Percentiles rank a stretch among this genome's conserved stretches.
These are phyloP conservation scores for Phengaris alcon DNA, from an alignment of 2,888 invertebrate genomes.

Conservation along the genomic window DNA sequence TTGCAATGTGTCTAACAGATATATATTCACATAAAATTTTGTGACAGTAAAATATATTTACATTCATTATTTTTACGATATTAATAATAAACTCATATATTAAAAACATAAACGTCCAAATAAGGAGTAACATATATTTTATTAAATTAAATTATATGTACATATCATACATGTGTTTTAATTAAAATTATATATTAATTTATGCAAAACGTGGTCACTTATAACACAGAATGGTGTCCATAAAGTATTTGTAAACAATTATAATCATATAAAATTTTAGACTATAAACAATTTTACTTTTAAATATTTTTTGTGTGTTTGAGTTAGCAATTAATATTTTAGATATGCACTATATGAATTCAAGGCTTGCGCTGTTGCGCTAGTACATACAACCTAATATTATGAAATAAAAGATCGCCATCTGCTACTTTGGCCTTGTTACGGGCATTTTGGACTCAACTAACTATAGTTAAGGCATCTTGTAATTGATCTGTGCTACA, in stretches of 20 bases:
- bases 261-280: not conserved
- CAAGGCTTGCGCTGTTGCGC: no score
- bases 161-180: not conserved
- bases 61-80: not conserved
- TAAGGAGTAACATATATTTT: conserved; percentile 9
- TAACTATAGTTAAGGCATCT: no score
- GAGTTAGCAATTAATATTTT: no score
- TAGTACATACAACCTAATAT: no score
- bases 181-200: conserved; percentile 6
- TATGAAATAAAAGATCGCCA: no score
- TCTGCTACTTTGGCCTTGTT: no score
- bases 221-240: not conserved
- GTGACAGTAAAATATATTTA: conserved; percentile 1
- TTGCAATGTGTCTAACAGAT: not conserved
- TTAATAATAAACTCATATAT: conserved; percentile 5
- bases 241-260: conserved; percentile 17
- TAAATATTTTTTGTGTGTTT: not conserved
- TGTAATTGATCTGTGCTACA: no score
- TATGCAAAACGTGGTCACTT: not conserved
- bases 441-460: no score
- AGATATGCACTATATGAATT: no score
- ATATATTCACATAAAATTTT: not conserved
- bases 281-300: not conserved
- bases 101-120: conserved; percentile 11
- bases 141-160: not conserved